Evolutionary conservation across 64 coral and sea anemone genomes (phyloP).

Genomic region (Orbicella faveolata): DNA sequence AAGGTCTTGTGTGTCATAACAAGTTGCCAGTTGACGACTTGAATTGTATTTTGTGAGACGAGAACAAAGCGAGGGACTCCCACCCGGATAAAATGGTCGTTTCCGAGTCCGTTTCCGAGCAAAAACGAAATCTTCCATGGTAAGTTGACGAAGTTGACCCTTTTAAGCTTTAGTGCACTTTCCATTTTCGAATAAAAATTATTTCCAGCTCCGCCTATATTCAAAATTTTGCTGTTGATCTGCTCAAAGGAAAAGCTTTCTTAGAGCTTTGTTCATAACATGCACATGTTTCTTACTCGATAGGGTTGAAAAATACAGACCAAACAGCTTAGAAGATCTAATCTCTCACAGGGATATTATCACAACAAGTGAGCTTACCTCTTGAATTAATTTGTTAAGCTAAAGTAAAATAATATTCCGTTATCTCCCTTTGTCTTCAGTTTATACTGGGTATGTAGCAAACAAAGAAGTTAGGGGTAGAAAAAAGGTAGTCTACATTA

Average conservation of each 20-base stretch:
- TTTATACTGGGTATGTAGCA: too few relatives aligned
- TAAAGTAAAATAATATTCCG: background rate
- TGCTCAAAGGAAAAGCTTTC: background rate
- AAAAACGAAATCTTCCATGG: slow-evolving; percentile 68
- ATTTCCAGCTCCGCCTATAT: too few relatives aligned
- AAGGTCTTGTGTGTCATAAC: background rate
- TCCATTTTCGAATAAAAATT: too few relatives aligned
- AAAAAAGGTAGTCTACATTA: too few relatives aligned
- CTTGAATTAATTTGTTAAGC: background rate
- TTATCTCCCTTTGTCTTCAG: too few relatives aligned
- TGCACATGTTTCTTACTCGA: background rate
- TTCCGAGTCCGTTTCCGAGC: slow-evolving; percentile 41
- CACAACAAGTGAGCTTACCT: slow-evolving; percentile 82
- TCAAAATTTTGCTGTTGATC: background rate
- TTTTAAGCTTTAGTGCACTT: background rate
- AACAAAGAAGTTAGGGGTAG: too few relatives aligned
- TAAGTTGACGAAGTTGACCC: slow-evolving; percentile 15
- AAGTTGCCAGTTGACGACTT: background rate
- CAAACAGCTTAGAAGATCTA: slow-evolving; percentile 86
- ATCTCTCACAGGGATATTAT: slow-evolving; percentile 98
- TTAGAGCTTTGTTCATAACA: background rate
- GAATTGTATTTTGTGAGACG: background rate
- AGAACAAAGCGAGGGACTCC: background rate
- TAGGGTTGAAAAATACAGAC: slow-evolving; percentile 99
- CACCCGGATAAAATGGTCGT: slow-evolving; percentile 48